Base-by-base conservation (phyloP, 2,888 invertebrate species). In the Neelides folsomi region DNA sequence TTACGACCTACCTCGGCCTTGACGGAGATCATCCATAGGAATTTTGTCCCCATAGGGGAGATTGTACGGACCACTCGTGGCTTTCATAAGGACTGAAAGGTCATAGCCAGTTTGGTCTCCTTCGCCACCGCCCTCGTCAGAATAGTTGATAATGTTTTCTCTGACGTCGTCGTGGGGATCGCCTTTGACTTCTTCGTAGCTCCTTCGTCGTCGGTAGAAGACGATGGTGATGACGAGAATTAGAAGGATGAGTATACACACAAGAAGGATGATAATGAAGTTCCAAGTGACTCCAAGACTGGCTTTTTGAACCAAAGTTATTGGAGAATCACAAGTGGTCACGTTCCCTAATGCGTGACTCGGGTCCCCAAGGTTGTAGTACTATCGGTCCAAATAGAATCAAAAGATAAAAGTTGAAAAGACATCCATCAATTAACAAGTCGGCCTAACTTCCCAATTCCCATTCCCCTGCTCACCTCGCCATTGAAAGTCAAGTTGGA, bases 111-210 rank as follows among this genome's bases (percentile, higher is more conserved):
- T 88, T 68, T 77, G 76, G 69, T 98, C 97, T 1, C 90, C 90
- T 70, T 98, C 92, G 68, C 97, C 97, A 68, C 95, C 95, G 13
- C 97, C 97, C 71, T 98, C 97, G 67, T 97, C 95, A 68, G 93
- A 90, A 68, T 98, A 97, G 65, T 90, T 89, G 65, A 97, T 89
- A 57, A 98, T 93, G 66, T 92, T 98, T 71, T 97, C 97, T 54
- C 95, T 76, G 35, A 94, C 92, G 68, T 97, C 94, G 67, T 97
- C 94, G 62, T 92, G 82, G 4, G 74, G 72, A 66, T 94, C 90
- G 68, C 89, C 89, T 68, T 85, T 85, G 40, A 85, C 83, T 75
- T 87, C 81, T 52, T 86, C 86, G 34, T 69, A 68, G 66, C 86
- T 86, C 53, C 87, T 84, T 62, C 88, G 79, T 12, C 71, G 66